These are phyloP conservation scores for Orchesellides sinensis DNA, from an alignment of 2,888 invertebrate species.

Conservation along the genomic window DNA sequence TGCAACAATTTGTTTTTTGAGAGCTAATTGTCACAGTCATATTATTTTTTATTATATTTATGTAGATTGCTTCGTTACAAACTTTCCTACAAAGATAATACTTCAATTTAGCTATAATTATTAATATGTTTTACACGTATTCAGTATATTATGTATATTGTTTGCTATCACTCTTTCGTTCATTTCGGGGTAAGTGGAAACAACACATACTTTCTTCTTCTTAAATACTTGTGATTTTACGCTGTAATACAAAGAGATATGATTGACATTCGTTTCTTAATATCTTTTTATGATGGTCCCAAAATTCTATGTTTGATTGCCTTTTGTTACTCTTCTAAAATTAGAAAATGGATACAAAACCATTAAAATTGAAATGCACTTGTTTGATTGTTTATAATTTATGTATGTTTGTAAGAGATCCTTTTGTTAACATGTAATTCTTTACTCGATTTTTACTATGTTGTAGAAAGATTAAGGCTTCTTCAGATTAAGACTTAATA, in stretches of 20 bases:
- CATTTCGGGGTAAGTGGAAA: not conserved
- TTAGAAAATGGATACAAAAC: not conserved
- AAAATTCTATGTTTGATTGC: not conserved
- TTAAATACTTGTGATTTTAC: too few species aligned
- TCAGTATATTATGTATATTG: not conserved
- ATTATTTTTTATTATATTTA: not conserved
- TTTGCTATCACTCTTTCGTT: conserved; percentile 36
- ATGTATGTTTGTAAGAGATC: conserved; percentile 14
- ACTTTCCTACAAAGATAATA: conserved; percentile 16
- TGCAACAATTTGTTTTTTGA: conserved; percentile 4
- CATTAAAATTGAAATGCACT: too few species aligned
- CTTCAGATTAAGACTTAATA: too few species aligned
- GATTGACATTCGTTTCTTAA: not conserved
- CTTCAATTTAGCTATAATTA: conserved; percentile 36
- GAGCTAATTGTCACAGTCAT: conserved; percentile 2
- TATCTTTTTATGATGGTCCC: not conserved
- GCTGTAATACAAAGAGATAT: not conserved
- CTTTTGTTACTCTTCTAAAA: not conserved
- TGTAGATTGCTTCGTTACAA: not conserved
- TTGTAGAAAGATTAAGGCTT: too few species aligned
- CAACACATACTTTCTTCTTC: not conserved
- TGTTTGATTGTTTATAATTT: conserved; percentile 18
- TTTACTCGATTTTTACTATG: too few species aligned
- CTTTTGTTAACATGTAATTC: not conserved
- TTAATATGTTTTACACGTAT: conserved; percentile 11